Conservation (phyloP, 2,888 invertebrate genomes). For the Ochropleura plecta region DNA sequence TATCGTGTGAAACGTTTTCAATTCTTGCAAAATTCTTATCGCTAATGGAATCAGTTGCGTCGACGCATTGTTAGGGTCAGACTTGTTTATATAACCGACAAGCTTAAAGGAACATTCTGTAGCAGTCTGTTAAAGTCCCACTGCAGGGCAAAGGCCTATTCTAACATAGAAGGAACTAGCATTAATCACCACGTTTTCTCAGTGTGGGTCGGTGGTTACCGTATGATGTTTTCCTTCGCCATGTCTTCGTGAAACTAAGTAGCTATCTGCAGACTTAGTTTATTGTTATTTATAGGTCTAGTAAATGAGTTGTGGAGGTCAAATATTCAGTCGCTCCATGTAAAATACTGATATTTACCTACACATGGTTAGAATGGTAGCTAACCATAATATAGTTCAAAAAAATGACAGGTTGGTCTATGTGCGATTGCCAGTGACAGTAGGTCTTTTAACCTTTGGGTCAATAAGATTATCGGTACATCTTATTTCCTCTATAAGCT, state of each 20-base stretch:
- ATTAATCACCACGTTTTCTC: constrained; percentile 17
- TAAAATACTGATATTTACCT: too few species aligned
- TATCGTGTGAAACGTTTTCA: constrained; percentile 35
- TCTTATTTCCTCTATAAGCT: constrained; percentile 13
- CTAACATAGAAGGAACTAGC: background rate
- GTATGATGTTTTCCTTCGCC: background rate
- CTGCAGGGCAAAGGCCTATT: constrained; percentile 19
- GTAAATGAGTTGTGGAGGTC: too few species aligned
- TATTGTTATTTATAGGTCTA: background rate
- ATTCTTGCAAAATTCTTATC: constrained; percentile 47
- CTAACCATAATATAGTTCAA: too few species aligned
- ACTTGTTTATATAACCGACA: constrained; percentile 42
- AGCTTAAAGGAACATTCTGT: constrained; percentile 18
- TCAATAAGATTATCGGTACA: background rate
- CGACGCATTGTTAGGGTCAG: constrained; percentile 50
- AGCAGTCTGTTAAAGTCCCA: constrained; percentile 8
- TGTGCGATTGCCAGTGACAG: background rate
- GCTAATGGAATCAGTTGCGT: constrained; percentile 46
- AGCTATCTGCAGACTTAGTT: background rate
- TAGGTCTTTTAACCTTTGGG: background rate
- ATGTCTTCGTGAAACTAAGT: background rate
- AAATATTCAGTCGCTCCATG: too few species aligned
- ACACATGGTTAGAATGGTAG: too few species aligned
- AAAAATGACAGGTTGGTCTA: too few species aligned
- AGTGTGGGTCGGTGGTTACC: background rate